Evolutionary conservation across 92 coral and sea anemone genomes (phyloP).

Genomic region (Paramuricea clavata): DNA sequence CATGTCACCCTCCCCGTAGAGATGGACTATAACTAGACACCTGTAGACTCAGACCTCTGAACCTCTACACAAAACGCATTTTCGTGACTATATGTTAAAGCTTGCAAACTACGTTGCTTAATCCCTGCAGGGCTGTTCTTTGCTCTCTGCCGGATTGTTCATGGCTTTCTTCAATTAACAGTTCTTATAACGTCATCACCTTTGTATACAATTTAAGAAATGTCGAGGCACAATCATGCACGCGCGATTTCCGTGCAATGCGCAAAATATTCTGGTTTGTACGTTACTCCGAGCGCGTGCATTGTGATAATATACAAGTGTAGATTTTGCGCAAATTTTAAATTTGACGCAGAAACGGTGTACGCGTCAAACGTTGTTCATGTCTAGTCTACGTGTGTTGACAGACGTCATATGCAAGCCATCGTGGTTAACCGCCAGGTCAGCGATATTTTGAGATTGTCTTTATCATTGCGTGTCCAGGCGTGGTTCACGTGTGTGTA

Average conservation of each 20-base stretch:
- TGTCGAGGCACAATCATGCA: background rate
- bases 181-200: background rate
- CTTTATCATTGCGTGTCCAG: slow-evolving; percentile 3
- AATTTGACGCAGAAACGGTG: background rate
- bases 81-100: background rate
- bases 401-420: background rate
- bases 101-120: background rate
- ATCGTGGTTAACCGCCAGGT: background rate
- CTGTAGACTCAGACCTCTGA: background rate
- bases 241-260: slow-evolving; percentile 10
- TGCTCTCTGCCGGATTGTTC: background rate
- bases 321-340: background rate
- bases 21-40: background rate
- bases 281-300: background rate
- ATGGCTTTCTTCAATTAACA: slow-evolving; percentile 42
- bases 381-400: background rate
- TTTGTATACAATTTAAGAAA: background rate
- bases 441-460: slow-evolving; percentile 21
- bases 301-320: background rate
- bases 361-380: background rate
- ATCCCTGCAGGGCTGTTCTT: background rate
- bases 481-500: background rate
- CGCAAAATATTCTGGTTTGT: background rate
- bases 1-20: background rate
- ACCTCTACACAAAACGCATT: background rate